A percentile compares a stretch with the other conserved stretches of the same genome.
These are phyloP conservation scores for Redunca redunca DNA, from an alignment of 2,113 vertebrate species.

Conservation along the genomic window DNA sequence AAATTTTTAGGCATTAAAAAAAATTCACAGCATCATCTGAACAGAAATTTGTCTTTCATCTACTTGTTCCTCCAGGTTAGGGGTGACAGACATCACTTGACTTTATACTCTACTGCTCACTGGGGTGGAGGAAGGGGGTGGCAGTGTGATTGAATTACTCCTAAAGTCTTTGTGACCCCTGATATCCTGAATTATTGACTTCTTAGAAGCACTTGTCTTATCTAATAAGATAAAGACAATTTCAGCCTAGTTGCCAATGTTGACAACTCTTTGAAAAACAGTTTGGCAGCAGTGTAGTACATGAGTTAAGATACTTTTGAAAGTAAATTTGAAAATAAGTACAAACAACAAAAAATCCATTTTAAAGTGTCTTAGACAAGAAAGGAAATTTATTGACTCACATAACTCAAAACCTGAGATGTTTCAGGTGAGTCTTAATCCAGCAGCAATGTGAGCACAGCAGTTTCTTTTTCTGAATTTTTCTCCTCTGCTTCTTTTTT, in stretches of 20 bases:
- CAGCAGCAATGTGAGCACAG: background rate
- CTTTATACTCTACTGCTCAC: background rate
- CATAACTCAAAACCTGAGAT: background rate
- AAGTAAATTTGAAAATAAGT: slow-evolving; percentile 29
- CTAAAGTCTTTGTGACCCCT: background rate
- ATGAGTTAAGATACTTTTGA: background rate
- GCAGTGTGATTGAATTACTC: background rate
- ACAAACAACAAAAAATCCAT: background rate
- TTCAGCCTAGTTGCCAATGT: slow-evolving; percentile 36
- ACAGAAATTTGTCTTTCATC: background rate
- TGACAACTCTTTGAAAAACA: slow-evolving; percentile 37
- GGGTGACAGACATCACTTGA: background rate
- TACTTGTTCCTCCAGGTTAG: background rate
- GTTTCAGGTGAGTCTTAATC: background rate
- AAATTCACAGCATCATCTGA: background rate
- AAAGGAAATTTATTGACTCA: background rate
- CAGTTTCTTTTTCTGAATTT: background rate
- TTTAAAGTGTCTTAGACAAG: background rate
- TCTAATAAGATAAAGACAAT: slow-evolving; percentile 12
- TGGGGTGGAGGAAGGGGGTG: background rate
- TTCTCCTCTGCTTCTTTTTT: background rate
- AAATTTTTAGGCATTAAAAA: background rate
- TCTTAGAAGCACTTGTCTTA: slow-evolving; percentile 31
- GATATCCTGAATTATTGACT: background rate
- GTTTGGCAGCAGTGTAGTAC: background rate